phyloP scores from a whole-genome alignment of 2,888 invertebrate species.

The Orchesella flavescens region DNA sequence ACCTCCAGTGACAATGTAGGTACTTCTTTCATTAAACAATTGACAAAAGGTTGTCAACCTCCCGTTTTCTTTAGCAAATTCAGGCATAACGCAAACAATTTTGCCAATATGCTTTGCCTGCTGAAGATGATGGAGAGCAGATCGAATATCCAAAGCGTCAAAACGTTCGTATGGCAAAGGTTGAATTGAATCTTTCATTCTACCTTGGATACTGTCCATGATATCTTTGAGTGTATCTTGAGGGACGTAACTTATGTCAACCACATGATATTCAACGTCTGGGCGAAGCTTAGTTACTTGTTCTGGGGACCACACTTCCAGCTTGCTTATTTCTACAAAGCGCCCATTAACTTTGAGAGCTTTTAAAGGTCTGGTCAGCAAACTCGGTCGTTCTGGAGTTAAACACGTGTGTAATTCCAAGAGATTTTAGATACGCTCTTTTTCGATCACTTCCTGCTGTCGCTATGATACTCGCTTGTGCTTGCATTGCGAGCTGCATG shows the following conservation, averaged over 20 bases:
- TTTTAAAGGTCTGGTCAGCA: conserved; percentile 32
- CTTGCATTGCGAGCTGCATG: conserved; percentile 36
- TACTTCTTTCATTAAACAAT: conserved; percentile 6
- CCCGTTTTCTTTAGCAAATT: neutral
- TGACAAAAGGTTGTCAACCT: neutral
- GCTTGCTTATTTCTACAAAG: conserved; percentile 65
- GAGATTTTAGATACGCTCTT: conserved; percentile 43
- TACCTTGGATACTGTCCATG: neutral
- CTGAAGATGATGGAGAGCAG: conserved; percentile 17
- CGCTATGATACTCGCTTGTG: conserved; percentile 53
- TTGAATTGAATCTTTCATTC: neutral
- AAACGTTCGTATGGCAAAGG: conserved; percentile 12
- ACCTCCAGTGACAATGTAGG: conserved; percentile 38
- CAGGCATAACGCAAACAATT: conserved; percentile 12
- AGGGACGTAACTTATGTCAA: conserved; percentile 39
- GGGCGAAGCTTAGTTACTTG: conserved; percentile 51
- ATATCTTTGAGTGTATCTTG: neutral
- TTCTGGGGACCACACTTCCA: conserved; percentile 55
- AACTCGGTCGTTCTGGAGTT: conserved; percentile 62
- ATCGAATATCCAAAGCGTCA: neutral
- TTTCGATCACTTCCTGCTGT: conserved; percentile 63
- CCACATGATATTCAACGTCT: conserved; percentile 54
- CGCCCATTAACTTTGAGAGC: conserved; percentile 29
- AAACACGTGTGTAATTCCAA: conserved; percentile 61
- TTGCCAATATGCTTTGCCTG: conserved; percentile 28